Percentiles rank a stretch among this genome's conserved stretches.
Conservation (phyloP, 2,113 vertebrate species). For the Lasiurus cinereus region DNA sequence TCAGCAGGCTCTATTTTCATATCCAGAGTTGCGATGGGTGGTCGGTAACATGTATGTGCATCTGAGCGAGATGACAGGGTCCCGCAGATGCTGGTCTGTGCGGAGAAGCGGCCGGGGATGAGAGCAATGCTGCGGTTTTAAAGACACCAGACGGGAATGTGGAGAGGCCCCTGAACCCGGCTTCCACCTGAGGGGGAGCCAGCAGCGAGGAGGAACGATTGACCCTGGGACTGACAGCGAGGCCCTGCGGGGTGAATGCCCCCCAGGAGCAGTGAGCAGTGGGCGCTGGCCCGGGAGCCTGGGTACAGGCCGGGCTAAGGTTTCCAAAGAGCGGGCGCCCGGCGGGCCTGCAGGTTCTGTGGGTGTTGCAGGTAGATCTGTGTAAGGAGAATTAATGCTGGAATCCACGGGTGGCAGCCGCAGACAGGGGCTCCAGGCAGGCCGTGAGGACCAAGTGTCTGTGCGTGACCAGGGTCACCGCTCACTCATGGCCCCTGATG, state of each 20-base stretch:
- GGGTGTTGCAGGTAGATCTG: no score
- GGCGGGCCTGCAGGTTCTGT: no score
- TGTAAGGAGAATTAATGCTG: no score
- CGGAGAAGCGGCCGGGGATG: neutral
- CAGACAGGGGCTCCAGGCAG: no score
- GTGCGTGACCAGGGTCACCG: no score
- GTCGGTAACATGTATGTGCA: rapidly evolving
- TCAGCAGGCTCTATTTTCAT: neutral
- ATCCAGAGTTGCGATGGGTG: neutral
- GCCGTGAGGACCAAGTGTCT: no score
- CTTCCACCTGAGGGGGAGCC: neutral
- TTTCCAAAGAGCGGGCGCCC: neutral
- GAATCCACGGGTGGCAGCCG: no score
- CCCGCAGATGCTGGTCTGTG: no score
- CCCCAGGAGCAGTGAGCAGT: neutral
- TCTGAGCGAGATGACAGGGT: neutral
- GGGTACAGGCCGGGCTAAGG: neutral
- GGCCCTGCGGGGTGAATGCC: neutral
- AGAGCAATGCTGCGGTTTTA: neutral
- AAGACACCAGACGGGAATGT: neutral
- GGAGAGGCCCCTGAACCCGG: neutral
- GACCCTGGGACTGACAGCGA: no score
- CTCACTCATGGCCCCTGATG: no score
- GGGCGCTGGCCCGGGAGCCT: neutral
- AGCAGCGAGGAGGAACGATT: neutral